Base-by-base conservation (phyloP, 2,113 vertebrate genomes). In the Muscicapa adusta region DNA sequence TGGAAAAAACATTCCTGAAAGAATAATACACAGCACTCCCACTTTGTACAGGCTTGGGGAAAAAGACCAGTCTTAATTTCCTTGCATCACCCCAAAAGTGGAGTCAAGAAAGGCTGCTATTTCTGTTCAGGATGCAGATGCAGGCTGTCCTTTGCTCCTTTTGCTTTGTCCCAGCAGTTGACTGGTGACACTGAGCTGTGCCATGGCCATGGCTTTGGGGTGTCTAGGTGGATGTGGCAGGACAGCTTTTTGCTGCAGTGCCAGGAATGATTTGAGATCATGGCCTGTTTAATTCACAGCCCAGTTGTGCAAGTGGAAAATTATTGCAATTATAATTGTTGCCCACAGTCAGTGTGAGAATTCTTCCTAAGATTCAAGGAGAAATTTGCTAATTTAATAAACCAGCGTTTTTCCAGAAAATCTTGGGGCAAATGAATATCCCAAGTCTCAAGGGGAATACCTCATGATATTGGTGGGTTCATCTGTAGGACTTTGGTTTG, bases 301-400 rank as follows among this genome's bases (percentile, higher is more conserved):
- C 70, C 58, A 40, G 54, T 73, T 91, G 54, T 76, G 81, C 74
- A 89, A 91, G 54, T 89, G 88, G 81, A 73, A 94, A 94, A 85
- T 65, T 47, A 62, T 2, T 62, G 54, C 43, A 80, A 9, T 89
- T 91, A 25, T 8, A 56, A 22, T 57, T 73, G 34, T 70, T 0
- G 0, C 51, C 61, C 50, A 31, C n/a, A 51, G 66, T 75, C 58
- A 68, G 20, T 19, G 45, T 72, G 57, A 91, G 50, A 89, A 89
- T 91, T 78, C 84, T 85, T 92, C 36, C 3, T 19, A 33, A 62
- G 66, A 54, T 71, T 91, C 84, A 66, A 79, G 77, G 81, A 89
- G 73, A 91, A 92, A 92, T 85, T 60, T 72, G 53, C 45, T 87
- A 26, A 71, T 74, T 85, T 78, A 42, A 75, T 68, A 57, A 89